Conservation (phyloP, 1,140 invertebrate species). For the Drosophila baimaii region DNA sequence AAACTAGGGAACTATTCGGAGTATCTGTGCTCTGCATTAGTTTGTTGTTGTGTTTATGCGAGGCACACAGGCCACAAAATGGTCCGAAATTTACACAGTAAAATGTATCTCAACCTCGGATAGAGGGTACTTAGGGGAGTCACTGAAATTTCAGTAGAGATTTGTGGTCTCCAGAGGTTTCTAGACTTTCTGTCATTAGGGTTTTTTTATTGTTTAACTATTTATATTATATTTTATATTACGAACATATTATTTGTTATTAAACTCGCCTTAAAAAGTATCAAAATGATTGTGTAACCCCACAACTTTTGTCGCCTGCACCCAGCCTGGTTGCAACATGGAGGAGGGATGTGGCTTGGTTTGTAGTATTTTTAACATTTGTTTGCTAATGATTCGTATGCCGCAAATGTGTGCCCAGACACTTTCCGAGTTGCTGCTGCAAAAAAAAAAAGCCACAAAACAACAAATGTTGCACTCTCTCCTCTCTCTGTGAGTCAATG, state of each 20-base stretch:
- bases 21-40: constrained; percentile 3
- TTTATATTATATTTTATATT: no score
- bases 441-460: constrained; percentile 5
- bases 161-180: no score
- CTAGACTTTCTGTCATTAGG: background rate
- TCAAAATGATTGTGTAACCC: background rate
- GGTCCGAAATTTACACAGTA: no score
- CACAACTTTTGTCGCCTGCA: constrained; percentile 12
- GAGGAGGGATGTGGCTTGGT: constrained; percentile 3
- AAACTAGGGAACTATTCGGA: background rate
- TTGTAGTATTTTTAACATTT: constrained; percentile 58
- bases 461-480: constrained; percentile 34
- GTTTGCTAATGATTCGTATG: constrained; percentile 61
- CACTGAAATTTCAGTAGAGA: no score
- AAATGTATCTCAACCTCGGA: no score
- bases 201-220: background rate
- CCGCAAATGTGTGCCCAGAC: constrained; percentile 47
- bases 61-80: constrained; percentile 15
- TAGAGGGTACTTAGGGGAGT: no score
- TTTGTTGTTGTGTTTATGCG: constrained; percentile 47
- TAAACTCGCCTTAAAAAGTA: no score
- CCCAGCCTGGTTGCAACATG: background rate
- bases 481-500: constrained; percentile 52
- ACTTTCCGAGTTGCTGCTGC: constrained; percentile 41
- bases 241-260: background rate